A percentile compares a stretch with the other conserved stretches of the same genome.
These are phyloP conservation scores for Zeugodacus cucurbitae DNA, from an alignment of 1,140 invertebrate species.

Conservation along the genomic window DNA sequence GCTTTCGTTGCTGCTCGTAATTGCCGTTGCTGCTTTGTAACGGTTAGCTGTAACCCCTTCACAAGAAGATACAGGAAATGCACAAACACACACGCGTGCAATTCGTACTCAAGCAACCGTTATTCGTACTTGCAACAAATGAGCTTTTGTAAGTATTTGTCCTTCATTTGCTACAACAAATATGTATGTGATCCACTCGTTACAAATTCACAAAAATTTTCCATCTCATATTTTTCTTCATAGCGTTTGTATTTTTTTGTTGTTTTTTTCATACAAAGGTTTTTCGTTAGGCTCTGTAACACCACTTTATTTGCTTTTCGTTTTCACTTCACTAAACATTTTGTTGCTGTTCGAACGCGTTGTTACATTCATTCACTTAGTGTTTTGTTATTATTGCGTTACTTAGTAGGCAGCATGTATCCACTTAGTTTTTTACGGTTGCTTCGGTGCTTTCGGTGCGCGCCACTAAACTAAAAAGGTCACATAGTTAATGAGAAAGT, in stretches of 20 bases:
- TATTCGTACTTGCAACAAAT: neutral
- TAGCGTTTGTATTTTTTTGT: neutral
- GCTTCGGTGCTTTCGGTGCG: neutral
- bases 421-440: neutral
- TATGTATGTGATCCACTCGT: neutral
- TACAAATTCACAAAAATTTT: neutral
- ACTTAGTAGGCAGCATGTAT: neutral
- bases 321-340: neutral
- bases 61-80: neutral
- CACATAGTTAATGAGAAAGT: slow-evolving; percentile 8
- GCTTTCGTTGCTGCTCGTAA: neutral
- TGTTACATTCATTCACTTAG: neutral
- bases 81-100: neutral
- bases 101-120: too few relatives aligned
- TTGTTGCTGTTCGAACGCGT: neutral
- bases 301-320: neutral
- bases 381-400: slow-evolving; percentile 10
- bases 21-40: neutral
- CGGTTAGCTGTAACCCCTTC: neutral
- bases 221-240: neutral
- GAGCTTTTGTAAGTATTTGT: neutral
- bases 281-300: too few relatives aligned
- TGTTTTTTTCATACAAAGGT: too few relatives aligned
- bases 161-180: neutral
- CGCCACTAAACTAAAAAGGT: neutral